Percentiles rank a stretch among this genome's conserved stretches.
These are phyloP conservation scores for Drosophila malerkotliana DNA, from an alignment of 1,140 invertebrate species.

Conservation along the genomic window DNA sequence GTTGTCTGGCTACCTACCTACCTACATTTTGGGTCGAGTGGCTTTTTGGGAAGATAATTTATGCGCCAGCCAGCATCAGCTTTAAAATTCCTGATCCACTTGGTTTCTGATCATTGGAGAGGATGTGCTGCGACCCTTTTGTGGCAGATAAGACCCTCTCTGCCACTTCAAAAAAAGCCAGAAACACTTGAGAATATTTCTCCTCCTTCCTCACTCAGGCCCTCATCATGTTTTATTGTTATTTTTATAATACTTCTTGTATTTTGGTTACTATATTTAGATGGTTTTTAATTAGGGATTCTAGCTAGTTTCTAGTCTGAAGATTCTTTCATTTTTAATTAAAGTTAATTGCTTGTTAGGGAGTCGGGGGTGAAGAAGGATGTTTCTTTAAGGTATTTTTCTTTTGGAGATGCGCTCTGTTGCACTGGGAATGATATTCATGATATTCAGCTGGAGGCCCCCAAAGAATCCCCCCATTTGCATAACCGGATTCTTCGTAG, in stretches of 20 bases:
- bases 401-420: conserved; percentile 22
- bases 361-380: conserved; percentile 17
- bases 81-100: conserved; percentile 23
- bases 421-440: conserved; percentile 54
- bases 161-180: conserved; percentile 32
- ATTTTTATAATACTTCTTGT: conserved; percentile 6
- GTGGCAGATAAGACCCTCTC: conserved; percentile 14
- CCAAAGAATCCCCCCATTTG: conserved; percentile 48
- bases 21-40: conserved; percentile 45
- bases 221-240: conserved; percentile 13
- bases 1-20: conserved; percentile 40
- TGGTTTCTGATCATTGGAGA: conserved; percentile 26
- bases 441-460: conserved; percentile 38
- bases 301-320: conserved; percentile 10
- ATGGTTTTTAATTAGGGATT: neutral
- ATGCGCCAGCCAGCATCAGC: conserved; percentile 32
- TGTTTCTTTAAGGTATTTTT: conserved; percentile 35
- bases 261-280: neutral
- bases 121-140: conserved; percentile 20
- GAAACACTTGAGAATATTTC: conserved; percentile 25
- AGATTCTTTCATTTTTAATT: conserved; percentile 39
- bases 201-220: neutral
- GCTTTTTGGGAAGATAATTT: conserved; percentile 61
- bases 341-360: conserved; percentile 62
- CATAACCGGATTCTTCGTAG: conserved; percentile 66